phyloP scores from a whole-genome alignment of 2,113 vertebrate species.

The Corythornis vintsioides region DNA sequence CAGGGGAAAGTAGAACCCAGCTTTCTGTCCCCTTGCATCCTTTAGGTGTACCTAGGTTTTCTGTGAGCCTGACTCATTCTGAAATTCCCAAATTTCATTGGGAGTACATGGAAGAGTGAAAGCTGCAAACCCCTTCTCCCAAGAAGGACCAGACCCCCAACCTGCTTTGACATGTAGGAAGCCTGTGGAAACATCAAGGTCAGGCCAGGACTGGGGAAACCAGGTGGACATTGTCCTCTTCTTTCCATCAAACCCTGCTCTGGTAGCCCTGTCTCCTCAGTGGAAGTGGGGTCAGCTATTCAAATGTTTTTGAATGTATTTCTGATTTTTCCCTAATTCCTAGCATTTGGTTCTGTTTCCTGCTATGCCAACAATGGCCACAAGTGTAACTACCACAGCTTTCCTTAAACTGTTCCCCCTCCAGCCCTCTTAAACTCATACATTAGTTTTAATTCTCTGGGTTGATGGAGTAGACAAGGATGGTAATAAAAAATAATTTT shows the following conservation, averaged over 20 bases:
- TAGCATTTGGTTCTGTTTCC: background rate
- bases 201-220: fast-evolving
- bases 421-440: background rate
- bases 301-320: background rate
- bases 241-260: background rate
- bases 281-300: background rate
- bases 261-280: background rate
- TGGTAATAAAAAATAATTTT: background rate
- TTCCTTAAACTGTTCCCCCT: background rate
- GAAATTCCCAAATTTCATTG: background rate
- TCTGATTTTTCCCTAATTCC: background rate
- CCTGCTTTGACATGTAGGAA: fast-evolving
- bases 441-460: background rate
- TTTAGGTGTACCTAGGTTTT: background rate
- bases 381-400: background rate
- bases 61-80: background rate
- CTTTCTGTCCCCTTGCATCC: fast-evolving
- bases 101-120: background rate
- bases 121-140: background rate
- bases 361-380: background rate
- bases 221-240: background rate
- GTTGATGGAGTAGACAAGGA: background rate
- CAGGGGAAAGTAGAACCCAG: background rate
- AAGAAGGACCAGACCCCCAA: background rate
- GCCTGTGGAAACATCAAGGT: background rate